Conservation (phyloP, 2,113 vertebrate species). For the Brachypteracias leptosomus region DNA sequence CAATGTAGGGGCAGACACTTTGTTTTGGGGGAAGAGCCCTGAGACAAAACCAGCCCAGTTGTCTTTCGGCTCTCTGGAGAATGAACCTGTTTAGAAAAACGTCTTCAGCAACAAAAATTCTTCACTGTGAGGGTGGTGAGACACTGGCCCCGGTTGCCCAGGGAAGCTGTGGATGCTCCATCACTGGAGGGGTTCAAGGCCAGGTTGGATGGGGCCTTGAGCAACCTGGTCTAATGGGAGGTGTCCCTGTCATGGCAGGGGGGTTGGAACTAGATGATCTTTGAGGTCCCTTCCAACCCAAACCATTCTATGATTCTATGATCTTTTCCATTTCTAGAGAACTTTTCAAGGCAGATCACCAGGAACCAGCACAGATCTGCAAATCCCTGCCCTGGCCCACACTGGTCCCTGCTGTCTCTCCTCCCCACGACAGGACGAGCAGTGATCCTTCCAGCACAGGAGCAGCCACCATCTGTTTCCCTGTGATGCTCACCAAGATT, state of each 20-base stretch:
- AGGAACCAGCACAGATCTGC: not conserved
- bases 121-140: too few relatives aligned
- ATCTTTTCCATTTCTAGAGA: not conserved
- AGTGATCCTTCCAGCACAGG: not conserved
- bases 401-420: not conserved
- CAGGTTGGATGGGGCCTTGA: too few relatives aligned
- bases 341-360: not conserved
- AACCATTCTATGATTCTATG: too few relatives aligned
- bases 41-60: not conserved
- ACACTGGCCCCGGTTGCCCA: too few relatives aligned
- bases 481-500: not conserved
- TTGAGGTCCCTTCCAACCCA: too few relatives aligned
- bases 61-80: not conserved
- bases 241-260: too few relatives aligned
- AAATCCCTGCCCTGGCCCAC: not conserved
- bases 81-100: not conserved
- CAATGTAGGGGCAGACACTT: rapidly evolving
- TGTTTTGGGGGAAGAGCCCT: not conserved
- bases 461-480: not conserved
- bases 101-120: too few relatives aligned
- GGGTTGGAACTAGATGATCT: too few relatives aligned
- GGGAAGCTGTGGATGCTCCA: too few relatives aligned
- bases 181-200: too few relatives aligned
- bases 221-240: too few relatives aligned
- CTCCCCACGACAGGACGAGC: not conserved